Base-by-base conservation (phyloP, 2,797 vertebrate species). In the Halcyon leucocephala region DNA sequence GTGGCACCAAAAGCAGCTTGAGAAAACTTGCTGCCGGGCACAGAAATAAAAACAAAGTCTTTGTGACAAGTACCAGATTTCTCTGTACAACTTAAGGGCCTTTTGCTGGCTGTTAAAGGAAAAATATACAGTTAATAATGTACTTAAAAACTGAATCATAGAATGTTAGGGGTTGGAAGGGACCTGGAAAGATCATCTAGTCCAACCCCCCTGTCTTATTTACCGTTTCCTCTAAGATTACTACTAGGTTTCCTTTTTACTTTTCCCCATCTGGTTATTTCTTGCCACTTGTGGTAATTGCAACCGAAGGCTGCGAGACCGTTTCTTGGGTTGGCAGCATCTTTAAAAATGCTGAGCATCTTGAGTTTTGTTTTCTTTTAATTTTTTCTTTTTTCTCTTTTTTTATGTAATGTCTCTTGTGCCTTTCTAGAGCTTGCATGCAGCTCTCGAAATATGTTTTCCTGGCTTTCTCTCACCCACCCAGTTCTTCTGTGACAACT, bases 271-370 rank as follows among this genome's bases (percentile, higher is more conserved):
- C 51, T 89, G 72, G 17, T 14, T 87, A 2, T 76, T 92, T 94
- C 65, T 76, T 83, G 29, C 73, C n/a, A 65, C 70, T 57, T 88
- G 58, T 35, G 51, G 17, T 76, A 80, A 73, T 64, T 1, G 2
- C 2, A 41, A 66, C 77, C 51, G 67, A 91, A 69, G 54, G n/a
- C 58, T 69, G n/a, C 16, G 33, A 82, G 46, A 71, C 5, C 5
- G 5, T 80, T 79, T 71, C 73, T 77, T 74, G 60, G 60, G 35
- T 9, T 87, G 72, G 46, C 66, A 61, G 19, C 18, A 10, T 67
- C 79, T 82, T 92, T 61, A 83, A 93, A 96, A 96, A 29, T 64
- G 65, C 86, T 95, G 88, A 95, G 80, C 60, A 92, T 26, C 58
- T 82, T 28, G 49, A 51, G 26, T 51, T 51, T 62, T 70, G 10